phyloP scores from a whole-genome alignment of 2,797 vertebrate genomes.

The Coranthus polyacanthus region DNA sequence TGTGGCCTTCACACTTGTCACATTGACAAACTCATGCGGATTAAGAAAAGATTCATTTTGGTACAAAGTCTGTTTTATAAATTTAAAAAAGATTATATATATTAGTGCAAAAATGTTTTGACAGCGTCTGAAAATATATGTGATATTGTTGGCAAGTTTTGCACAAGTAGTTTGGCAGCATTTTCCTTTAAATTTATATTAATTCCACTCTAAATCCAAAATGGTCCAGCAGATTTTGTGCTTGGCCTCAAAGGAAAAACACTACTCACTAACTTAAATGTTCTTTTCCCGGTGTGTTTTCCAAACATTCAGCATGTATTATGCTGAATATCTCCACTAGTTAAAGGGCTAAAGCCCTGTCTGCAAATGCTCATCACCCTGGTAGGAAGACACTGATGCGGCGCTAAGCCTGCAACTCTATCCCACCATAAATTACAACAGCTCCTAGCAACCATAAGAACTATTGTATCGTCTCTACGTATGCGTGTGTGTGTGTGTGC shows the following conservation, averaged over 20 bases:
- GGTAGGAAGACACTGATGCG: slow-evolving; percentile 62
- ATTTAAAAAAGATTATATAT: slow-evolving; percentile 12
- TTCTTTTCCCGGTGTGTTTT: slow-evolving; percentile 41
- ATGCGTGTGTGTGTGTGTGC: slow-evolving; percentile 23
- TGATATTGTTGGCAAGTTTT: slow-evolving; percentile 50
- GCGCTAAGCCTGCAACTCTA: slow-evolving; percentile 72
- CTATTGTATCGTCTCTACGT: slow-evolving; percentile 50
- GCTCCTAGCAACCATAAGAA: slow-evolving; percentile 68
- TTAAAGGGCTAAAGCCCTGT: slow-evolving; percentile 28
- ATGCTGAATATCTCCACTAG: slow-evolving; percentile 16
- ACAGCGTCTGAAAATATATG: slow-evolving; percentile 47
- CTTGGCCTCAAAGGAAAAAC: slow-evolving; percentile 41
- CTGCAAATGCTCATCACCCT: slow-evolving; percentile 61
- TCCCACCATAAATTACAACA: slow-evolving; percentile 68
- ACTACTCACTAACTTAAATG: slow-evolving; percentile 21
- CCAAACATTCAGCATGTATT: slow-evolving; percentile 33
- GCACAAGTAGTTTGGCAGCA: slow-evolving; percentile 39
- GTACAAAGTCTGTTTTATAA: not conserved
- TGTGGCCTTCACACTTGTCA: not conserved
- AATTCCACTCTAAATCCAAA: slow-evolving; percentile 48
- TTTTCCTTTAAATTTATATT: slow-evolving; percentile 54
- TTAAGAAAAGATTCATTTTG: slow-evolving; percentile 6
- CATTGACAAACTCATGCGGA: slow-evolving; percentile 3
- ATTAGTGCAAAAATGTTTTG: no score
- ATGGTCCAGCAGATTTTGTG: slow-evolving; percentile 31